Evolutionary conservation across 2,113 vertebrate genomes (phyloP).

Genomic region (Dinomys branickii): DNA sequence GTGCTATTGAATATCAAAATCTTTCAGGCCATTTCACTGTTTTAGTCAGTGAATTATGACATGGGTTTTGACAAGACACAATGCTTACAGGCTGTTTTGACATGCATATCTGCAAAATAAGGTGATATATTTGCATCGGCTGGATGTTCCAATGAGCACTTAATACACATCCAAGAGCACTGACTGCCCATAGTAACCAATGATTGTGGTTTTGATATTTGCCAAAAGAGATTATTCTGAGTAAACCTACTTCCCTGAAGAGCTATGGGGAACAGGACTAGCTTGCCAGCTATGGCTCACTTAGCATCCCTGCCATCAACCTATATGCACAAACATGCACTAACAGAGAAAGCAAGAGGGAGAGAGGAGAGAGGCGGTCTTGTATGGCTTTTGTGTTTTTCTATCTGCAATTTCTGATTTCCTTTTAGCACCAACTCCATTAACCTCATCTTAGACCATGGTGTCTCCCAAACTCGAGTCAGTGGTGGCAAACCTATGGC

Average conservation of each 20-base stretch:
- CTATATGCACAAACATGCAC: not conserved
- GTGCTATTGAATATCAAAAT: conserved; percentile 24
- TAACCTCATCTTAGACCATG: not conserved
- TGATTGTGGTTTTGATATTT: not conserved
- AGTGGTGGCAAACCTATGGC: not conserved
- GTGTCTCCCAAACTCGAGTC: not conserved
- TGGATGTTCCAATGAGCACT: not conserved
- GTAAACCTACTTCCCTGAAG: not conserved
- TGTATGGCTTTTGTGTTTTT: not conserved
- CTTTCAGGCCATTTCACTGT: conserved; percentile 8
- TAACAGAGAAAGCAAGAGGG: not conserved
- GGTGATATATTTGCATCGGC: not conserved
- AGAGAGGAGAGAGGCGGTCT: not conserved
- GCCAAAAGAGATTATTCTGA: not conserved
- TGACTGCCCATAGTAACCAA: not conserved
- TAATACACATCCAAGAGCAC: not conserved
- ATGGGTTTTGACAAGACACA: conserved; percentile 35
- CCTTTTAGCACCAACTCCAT: not conserved
- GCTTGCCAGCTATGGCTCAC: not conserved
- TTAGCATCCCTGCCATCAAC: not conserved
- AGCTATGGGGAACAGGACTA: not conserved
- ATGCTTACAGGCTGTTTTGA: conserved; percentile 13
- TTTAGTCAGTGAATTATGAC: conserved; percentile 29
- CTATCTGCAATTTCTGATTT: not conserved
- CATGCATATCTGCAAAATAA: not conserved